phyloP scores from a whole-genome alignment of 1,140 invertebrate species.

The Steinernema khuongi region DNA sequence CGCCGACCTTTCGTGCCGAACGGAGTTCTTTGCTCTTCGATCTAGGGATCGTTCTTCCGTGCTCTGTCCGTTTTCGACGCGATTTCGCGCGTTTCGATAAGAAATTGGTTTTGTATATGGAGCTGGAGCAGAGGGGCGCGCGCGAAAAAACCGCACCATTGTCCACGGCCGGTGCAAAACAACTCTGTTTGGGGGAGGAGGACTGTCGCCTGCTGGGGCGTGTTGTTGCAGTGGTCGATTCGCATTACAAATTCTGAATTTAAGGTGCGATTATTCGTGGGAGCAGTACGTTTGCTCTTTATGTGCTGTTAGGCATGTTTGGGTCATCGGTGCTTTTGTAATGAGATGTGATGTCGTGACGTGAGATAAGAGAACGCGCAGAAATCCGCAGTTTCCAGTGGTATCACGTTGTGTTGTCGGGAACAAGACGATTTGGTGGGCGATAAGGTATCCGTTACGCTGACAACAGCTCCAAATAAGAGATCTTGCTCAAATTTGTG shows the following conservation, averaged over 20 bases:
- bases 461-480: no score
- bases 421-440: no score
- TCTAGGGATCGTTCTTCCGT: not conserved
- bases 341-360: no score
- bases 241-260: not conserved
- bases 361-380: no score
- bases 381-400: no score
- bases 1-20: not conserved
- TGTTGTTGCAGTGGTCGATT: not conserved
- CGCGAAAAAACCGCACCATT: constrained; percentile 4
- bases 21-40: not conserved
- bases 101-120: not conserved
- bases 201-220: not conserved
- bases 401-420: no score
- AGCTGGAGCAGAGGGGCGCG: not conserved
- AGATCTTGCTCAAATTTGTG: no score
- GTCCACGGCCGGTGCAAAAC: not conserved
- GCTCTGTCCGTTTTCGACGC: not conserved
- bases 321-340: no score
- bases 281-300: no score
- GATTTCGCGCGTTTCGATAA: constrained; percentile 4
- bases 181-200: not conserved
- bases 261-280: no score
- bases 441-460: no score
- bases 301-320: no score